A percentile compares a stretch with the other conserved stretches of the same genome.
Conservation (phyloP, 2,797 vertebrate genomes). For the Anguilla marmorata region DNA sequence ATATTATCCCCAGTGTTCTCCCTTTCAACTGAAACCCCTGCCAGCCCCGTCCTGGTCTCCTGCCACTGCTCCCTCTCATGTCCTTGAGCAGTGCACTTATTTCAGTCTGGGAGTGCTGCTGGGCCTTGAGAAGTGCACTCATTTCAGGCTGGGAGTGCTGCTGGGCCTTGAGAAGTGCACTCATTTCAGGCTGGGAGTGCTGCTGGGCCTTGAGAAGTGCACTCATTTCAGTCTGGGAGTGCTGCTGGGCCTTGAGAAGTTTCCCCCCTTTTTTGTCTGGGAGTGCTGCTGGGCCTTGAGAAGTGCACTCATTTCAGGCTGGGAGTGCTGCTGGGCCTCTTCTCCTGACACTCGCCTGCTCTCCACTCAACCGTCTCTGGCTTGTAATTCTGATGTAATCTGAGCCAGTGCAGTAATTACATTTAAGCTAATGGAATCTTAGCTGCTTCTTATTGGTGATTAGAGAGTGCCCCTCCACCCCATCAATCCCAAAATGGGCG, state of each 20-base stretch:
- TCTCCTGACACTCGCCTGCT: background rate
- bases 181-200: too few relatives aligned
- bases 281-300: too few relatives aligned
- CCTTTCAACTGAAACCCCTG: constrained; percentile 39
- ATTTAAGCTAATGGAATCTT: background rate
- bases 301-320: too few relatives aligned
- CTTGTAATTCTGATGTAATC: background rate
- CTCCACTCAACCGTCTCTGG: background rate
- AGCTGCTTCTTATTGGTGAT: background rate
- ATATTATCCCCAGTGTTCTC: constrained; percentile 42
- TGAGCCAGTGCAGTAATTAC: background rate
- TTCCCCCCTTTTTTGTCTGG: too few relatives aligned
- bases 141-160: too few relatives aligned
- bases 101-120: too few relatives aligned
- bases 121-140: too few relatives aligned
- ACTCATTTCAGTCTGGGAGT: background rate
- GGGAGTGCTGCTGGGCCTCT: background rate
- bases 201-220: constrained; percentile 36
- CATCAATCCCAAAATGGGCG: background rate
- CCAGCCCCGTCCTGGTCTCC: constrained; percentile 41
- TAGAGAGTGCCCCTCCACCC: background rate
- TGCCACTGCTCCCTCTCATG: constrained; percentile 35
- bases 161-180: constrained; percentile 36
- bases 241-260: background rate
- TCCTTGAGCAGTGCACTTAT: constrained; percentile 39